These are phyloP conservation scores for Arge pagana DNA, from an alignment of 2,888 invertebrate species.

Conservation along the genomic window DNA sequence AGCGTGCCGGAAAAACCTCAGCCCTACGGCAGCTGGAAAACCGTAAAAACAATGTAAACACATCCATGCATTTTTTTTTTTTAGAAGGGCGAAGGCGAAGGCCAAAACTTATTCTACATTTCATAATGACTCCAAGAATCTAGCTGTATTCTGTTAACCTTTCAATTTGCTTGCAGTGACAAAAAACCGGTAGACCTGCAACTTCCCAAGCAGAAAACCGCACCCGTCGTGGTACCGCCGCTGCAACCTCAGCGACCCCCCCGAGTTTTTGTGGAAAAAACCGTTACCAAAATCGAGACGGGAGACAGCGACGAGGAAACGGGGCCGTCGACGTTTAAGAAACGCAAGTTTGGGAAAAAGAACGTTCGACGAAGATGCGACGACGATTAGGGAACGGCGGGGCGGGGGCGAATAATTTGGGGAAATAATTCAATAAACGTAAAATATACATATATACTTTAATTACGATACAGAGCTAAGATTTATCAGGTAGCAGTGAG, in stretches of 20 bases:
- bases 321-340: conserved; percentile 65
- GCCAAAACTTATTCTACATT: not conserved
- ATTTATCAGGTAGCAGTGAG: no score
- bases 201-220: conserved; percentile 64
- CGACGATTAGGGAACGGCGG: conserved; percentile 64
- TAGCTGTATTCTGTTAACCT: no score
- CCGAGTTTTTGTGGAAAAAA: conserved; percentile 67
- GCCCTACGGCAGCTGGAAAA: conserved; percentile 79
- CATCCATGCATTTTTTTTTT: not conserved
- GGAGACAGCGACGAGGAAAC: conserved; percentile 59
- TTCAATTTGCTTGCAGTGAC: conserved; percentile 59
- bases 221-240: conserved; percentile 52
- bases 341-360: conserved; percentile 69
- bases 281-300: conserved; percentile 61
- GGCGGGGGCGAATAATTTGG: no score
- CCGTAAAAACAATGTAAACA: conserved; percentile 66
- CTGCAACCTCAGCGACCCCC: conserved; percentile 59
- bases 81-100: not conserved
- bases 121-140: no score
- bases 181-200: conserved; percentile 69
- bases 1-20: conserved; percentile 67
- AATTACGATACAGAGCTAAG: no score
- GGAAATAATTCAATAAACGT: no score
- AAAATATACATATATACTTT: no score
- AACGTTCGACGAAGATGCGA: conserved; percentile 69